phyloP scores from a whole-genome alignment of 2,797 vertebrate species.

The Heliangelus exortis region DNA sequence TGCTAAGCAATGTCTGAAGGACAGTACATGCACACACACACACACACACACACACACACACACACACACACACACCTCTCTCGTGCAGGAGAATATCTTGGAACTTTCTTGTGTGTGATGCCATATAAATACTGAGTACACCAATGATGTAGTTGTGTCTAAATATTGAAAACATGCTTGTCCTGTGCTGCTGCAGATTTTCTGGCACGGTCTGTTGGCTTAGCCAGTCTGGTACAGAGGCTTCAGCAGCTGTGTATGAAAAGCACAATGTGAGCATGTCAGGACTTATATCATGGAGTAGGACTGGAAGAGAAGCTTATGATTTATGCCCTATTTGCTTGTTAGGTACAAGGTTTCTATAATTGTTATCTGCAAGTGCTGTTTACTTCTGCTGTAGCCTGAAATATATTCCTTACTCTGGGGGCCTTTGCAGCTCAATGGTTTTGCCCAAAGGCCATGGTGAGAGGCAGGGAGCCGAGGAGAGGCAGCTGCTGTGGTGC shows the following conservation, averaged over 20 bases:
- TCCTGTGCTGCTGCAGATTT: not conserved
- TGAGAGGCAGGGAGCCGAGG: not conserved
- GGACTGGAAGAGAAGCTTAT: not conserved
- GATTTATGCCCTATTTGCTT: not conserved
- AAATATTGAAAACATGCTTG: not conserved
- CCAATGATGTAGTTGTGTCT: not conserved
- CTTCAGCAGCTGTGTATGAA: conserved; percentile 5
- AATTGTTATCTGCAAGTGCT: not conserved
- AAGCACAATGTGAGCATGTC: not conserved
- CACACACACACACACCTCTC: not conserved
- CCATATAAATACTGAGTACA: not conserved
- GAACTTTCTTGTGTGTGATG: not conserved
- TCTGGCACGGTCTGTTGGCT: conserved; percentile 4
- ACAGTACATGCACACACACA: accelerated
- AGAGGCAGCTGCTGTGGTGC: not conserved
- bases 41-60: not conserved
- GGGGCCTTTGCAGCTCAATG: not conserved
- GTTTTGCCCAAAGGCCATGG: not conserved
- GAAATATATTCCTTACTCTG: not conserved
- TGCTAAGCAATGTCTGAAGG: accelerated
- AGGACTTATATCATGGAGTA: not conserved
- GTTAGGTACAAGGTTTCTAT: not conserved
- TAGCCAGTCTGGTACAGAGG: not conserved
- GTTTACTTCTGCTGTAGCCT: not conserved
- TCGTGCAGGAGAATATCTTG: not conserved